Percentiles rank a stretch among this genome's conserved stretches.
Evolutionary conservation across 1,140 invertebrate species (phyloP).

Genomic region (Ceratitis capitata): DNA sequence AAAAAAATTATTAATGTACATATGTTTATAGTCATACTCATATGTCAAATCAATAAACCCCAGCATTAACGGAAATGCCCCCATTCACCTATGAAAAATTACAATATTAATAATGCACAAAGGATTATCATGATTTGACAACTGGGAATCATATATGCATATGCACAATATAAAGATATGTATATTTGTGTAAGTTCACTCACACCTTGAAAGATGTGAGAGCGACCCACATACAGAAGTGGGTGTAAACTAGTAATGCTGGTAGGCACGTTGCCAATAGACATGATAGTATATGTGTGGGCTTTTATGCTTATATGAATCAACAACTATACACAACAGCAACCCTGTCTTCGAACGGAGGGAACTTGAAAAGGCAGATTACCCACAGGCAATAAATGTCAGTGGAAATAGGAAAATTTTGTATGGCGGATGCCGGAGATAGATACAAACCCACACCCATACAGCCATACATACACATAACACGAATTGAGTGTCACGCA

Average conservation of each 20-base stretch:
- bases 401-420: neutral
- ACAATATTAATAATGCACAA: neutral
- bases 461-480: too few relatives aligned
- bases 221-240: neutral
- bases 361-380: neutral
- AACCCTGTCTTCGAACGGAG: too few relatives aligned
- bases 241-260: neutral
- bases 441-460: too few relatives aligned
- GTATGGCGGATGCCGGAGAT: neutral
- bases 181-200: neutral
- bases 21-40: neutral
- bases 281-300: neutral
- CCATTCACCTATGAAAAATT: neutral
- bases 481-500: conserved; percentile 8
- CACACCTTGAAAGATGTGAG: neutral
- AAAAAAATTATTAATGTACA: neutral
- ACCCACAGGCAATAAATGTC: neutral
- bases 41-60: neutral
- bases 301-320: neutral
- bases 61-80: neutral
- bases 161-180: neutral
- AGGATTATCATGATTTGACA: neutral
- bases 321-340: too few relatives aligned
- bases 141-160: neutral
- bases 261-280: neutral